These are phyloP conservation scores for Fragum fragum DNA, from an alignment of 2,888 invertebrate genomes.

Conservation along the genomic window DNA sequence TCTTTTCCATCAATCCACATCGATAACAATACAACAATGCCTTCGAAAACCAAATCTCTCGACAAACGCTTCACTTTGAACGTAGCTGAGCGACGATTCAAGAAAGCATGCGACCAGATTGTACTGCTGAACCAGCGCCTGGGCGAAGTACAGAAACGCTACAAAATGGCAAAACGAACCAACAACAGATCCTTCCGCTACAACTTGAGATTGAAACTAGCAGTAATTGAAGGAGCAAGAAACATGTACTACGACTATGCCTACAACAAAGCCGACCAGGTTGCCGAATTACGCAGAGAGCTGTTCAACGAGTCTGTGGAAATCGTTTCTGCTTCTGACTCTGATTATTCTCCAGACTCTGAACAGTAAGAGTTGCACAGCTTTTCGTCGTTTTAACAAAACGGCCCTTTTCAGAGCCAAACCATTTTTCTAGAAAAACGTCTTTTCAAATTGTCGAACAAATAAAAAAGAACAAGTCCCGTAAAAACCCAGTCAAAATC, in stretches of 20 bases:
- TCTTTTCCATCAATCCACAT: neutral
- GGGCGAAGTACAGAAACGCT: slow-evolving; percentile 71
- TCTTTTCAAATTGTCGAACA: slow-evolving; percentile 9
- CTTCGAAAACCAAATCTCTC: slow-evolving; percentile 40
- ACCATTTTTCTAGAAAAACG: neutral
- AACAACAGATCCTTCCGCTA: slow-evolving; percentile 20
- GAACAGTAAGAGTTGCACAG: neutral
- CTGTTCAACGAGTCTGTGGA: slow-evolving; percentile 63
- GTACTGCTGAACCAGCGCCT: slow-evolving; percentile 74
- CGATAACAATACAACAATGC: slow-evolving; percentile 17
- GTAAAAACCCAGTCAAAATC: too few species aligned
- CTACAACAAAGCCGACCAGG: slow-evolving; percentile 73
- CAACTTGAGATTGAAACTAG: slow-evolving; percentile 7
- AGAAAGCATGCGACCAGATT: slow-evolving; percentile 77
- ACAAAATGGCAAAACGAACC: slow-evolving; percentile 58
- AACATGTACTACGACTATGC: slow-evolving; percentile 20
- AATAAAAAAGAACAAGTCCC: neutral
- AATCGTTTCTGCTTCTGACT: slow-evolving; percentile 47
- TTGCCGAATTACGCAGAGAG: slow-evolving; percentile 67
- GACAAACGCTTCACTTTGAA: slow-evolving; percentile 41
- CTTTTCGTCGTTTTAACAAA: slow-evolving; percentile 7
- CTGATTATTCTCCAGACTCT: slow-evolving; percentile 24
- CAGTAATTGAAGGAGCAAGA: slow-evolving; percentile 6
- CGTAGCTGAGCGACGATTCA: slow-evolving; percentile 67
- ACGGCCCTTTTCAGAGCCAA: slow-evolving; percentile 4